A percentile compares a stretch with the other conserved stretches of the same genome.
phyloP scores from a whole-genome alignment of 2,888 invertebrate genomes.

The Drosophila neoperkinsi region DNA sequence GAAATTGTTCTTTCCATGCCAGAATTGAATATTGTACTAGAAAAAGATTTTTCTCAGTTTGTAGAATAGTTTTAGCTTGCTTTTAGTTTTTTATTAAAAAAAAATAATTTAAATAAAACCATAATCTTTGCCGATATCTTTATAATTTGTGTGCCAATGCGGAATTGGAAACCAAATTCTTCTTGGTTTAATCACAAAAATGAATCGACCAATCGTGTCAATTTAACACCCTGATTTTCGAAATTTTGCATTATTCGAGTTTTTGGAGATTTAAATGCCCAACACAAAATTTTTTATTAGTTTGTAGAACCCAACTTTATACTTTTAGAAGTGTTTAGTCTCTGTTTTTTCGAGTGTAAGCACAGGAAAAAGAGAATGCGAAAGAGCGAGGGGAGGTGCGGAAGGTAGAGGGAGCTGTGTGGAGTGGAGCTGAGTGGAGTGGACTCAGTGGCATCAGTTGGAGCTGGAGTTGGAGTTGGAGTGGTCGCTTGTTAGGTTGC shows the following conservation, averaged over 20 bases:
- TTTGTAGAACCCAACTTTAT: background rate
- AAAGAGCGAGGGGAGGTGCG: slow-evolving; percentile 17
- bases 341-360: background rate
- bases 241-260: background rate
- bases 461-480: slow-evolving; percentile 30
- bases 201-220: background rate
- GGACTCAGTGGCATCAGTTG: slow-evolving; percentile 38
- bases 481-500: slow-evolving; percentile 63
- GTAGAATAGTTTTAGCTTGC: background rate
- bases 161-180: background rate
- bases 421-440: slow-evolving; percentile 5
- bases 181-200: background rate
- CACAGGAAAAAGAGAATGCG: slow-evolving; percentile 16
- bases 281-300: background rate
- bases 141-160: background rate
- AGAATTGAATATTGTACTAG: background rate
- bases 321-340: background rate
- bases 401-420: slow-evolving; percentile 14
- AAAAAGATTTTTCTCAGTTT: background rate
- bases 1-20: background rate
- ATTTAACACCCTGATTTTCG: background rate
- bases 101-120: background rate
- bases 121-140: background rate
- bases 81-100: too few relatives aligned
- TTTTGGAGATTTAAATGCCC: background rate